phyloP scores from a whole-genome alignment of 1,140 invertebrate genomes.

The Paraescarpia echinospica region DNA sequence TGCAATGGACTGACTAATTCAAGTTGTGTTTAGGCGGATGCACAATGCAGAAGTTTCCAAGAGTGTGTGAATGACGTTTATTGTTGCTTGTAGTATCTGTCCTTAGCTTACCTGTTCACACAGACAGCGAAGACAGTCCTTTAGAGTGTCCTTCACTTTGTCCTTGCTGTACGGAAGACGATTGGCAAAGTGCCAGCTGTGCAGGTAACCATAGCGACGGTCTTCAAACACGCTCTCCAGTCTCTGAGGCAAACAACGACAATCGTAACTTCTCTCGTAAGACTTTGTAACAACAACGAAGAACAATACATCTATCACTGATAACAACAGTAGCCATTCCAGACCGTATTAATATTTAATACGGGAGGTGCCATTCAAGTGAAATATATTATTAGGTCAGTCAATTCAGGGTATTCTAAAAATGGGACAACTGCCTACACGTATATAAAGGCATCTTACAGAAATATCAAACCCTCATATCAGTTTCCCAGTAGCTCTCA shows the following conservation, averaged over 20 bases:
- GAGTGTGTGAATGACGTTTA: neutral
- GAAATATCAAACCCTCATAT: neutral
- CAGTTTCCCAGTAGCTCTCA: neutral
- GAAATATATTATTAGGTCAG: no score
- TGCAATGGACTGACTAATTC: neutral
- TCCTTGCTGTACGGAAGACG: constrained; percentile 46
- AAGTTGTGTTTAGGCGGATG: neutral
- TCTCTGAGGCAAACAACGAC: neutral
- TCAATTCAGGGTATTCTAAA: no score
- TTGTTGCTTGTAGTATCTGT: neutral
- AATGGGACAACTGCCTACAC: no score
- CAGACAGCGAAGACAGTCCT: constrained; percentile 13
- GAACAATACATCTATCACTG: neutral
- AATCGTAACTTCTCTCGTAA: neutral
- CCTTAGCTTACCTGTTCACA: constrained; percentile 25
- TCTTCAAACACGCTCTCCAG: neutral
- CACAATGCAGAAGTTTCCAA: neutral
- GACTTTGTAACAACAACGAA: neutral
- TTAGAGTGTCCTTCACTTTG: constrained; percentile 20
- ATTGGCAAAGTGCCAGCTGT: constrained; percentile 59
- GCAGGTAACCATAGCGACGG: constrained; percentile 38
- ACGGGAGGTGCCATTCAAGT: no score
- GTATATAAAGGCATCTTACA: no score
- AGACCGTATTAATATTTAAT: no score
- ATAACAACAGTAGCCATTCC: no score